Evolutionary conservation across 2,797 vertebrate genomes (phyloP).

Genomic region (Cetoscarus ocellatus): DNA sequence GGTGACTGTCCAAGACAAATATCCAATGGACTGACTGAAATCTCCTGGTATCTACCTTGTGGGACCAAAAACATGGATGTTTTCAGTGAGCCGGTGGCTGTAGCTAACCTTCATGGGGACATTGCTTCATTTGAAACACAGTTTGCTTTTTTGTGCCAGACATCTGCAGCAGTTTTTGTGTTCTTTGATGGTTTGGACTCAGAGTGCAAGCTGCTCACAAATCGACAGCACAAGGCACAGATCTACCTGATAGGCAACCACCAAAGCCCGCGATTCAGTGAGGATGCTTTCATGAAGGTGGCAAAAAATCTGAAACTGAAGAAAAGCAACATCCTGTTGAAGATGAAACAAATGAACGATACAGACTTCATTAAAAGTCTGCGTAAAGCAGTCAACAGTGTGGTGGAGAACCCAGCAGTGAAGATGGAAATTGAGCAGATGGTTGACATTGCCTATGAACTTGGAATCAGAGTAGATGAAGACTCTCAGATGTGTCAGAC

Average conservation of each 20-base stretch:
- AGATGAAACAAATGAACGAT: conserved; percentile 59
- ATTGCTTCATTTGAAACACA: conserved; percentile 78
- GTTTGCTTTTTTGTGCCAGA: conserved; percentile 83
- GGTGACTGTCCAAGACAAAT: conserved; percentile 72
- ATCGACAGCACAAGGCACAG: conserved; percentile 40
- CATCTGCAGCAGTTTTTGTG: conserved; percentile 87
- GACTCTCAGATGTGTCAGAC: conserved; percentile 75
- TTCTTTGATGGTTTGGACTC: conserved; percentile 78
- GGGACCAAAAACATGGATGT: conserved; percentile 82
- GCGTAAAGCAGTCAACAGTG: conserved; percentile 18
- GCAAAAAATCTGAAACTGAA: conserved; percentile 51
- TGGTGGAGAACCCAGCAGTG: conserved; percentile 23
- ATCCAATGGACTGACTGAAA: conserved; percentile 83
- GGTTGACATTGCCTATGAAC: conserved; percentile 65
- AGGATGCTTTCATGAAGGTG: conserved; percentile 17
- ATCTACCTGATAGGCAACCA: conserved; percentile 69
- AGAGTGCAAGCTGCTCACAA: conserved; percentile 46
- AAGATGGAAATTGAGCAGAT: conserved; percentile 75
- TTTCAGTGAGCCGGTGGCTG: conserved; percentile 83
- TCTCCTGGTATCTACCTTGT: conserved; percentile 87
- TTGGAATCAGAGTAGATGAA: conserved; percentile 84
- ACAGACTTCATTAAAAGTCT: conserved; percentile 65
- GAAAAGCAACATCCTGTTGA: conserved; percentile 62
- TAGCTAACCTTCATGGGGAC: conserved; percentile 86
- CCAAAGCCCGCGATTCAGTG: background rate